These are phyloP conservation scores for Pristis pectinata DNA, from an alignment of 2,797 vertebrate genomes.

Conservation along the genomic window DNA sequence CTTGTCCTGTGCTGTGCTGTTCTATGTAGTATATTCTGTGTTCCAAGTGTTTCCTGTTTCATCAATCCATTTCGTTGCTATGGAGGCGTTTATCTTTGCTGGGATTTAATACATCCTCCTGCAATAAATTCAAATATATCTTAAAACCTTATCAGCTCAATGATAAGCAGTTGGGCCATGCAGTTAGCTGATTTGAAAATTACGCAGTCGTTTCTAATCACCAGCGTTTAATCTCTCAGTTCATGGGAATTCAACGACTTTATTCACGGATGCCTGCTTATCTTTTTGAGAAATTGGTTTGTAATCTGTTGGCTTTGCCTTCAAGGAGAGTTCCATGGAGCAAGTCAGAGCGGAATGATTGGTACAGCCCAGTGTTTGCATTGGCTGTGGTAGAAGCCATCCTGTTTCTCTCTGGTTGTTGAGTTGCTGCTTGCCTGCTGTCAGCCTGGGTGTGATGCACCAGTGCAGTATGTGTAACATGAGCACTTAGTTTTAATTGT, in stretches of 20 bases:
- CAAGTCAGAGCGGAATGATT: neutral
- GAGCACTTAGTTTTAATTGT: neutral
- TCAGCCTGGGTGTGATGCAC: neutral
- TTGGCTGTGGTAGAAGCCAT: neutral
- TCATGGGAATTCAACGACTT: neutral
- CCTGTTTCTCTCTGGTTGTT: neutral
- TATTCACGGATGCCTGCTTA: neutral
- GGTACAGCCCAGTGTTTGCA: neutral
- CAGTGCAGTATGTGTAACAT: neutral
- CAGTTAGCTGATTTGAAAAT: neutral
- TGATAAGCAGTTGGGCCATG: neutral
- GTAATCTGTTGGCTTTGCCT: neutral
- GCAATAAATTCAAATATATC: neutral
- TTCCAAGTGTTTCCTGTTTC: too few relatives aligned
- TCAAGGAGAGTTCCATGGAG: neutral
- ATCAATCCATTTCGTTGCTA: neutral
- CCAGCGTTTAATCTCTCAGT: neutral
- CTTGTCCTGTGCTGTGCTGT: too few relatives aligned
- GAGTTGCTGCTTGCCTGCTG: neutral
- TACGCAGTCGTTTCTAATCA: neutral
- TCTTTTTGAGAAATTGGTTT: neutral
- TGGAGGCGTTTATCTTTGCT: neutral
- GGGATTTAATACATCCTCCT: neutral
- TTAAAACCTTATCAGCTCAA: neutral
- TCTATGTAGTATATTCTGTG: too few relatives aligned